Conservation (phyloP, 2,888 invertebrate genomes). For the Polydrusus tereticollis region DNA sequence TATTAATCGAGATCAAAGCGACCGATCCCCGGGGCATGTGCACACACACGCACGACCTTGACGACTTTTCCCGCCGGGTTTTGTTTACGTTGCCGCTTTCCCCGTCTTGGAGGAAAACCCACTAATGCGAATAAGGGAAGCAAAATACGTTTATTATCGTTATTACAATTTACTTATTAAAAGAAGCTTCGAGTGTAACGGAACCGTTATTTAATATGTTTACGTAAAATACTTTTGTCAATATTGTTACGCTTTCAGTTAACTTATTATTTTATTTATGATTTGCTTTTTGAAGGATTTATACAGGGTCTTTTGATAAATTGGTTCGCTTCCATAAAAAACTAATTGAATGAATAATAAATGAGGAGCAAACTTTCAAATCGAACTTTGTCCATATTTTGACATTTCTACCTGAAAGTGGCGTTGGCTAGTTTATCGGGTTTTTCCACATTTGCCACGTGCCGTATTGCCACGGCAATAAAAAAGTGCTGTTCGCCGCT, state of each 20-base stretch:
- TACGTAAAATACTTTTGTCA: conserved; percentile 2
- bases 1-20: conserved; percentile 15
- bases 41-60: conserved; percentile 19
- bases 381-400: too few species aligned
- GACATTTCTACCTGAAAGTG: too few species aligned
- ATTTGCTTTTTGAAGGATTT: not conserved
- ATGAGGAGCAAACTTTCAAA: too few species aligned
- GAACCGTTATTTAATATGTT: conserved; percentile 5
- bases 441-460: too few species aligned
- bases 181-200: not conserved
- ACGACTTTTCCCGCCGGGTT: conserved; percentile 8
- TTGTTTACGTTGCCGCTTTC: conserved; percentile 12
- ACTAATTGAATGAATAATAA: too few species aligned
- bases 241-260: not conserved
- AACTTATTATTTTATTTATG: not conserved
- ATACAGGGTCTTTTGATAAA: not conserved
- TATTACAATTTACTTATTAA: conserved; percentile 10
- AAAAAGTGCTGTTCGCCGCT: too few species aligned
- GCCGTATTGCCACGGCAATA: too few species aligned
- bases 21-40: conserved; percentile 12
- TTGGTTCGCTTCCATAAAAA: too few species aligned
- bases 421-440: too few species aligned
- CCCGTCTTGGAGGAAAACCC: conserved; percentile 10
- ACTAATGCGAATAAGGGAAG: not conserved
- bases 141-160: not conserved